Evolutionary conservation across 2,888 invertebrate species (phyloP).

Genomic region (Trisateles emortualis): DNA sequence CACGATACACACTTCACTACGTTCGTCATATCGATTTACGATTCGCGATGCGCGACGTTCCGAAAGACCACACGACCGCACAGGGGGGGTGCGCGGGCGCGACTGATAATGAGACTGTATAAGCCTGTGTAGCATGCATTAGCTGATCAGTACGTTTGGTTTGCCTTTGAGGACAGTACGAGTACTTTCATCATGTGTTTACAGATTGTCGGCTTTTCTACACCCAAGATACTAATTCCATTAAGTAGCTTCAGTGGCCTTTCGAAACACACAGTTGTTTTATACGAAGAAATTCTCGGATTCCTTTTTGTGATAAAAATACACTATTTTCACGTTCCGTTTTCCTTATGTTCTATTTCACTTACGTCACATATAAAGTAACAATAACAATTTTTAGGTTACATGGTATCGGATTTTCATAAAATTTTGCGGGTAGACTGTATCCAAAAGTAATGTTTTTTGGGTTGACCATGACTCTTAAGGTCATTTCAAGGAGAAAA

Average conservation of each 20-base stretch:
- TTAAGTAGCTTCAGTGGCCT: conserved; percentile 16
- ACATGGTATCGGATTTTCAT: neutral
- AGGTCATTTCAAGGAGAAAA: no score
- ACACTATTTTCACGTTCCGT: neutral
- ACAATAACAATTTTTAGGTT: neutral
- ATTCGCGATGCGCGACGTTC: no score
- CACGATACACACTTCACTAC: no score
- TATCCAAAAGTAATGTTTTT: neutral
- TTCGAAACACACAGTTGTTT: conserved; percentile 1
- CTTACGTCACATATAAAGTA: neutral
- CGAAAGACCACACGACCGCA: no score
- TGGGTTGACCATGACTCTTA: no score
- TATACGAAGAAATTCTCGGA: neutral
- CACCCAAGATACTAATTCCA: conserved; percentile 21
- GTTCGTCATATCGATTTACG: no score
- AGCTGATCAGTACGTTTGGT: conserved; percentile 15
- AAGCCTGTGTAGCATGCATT: conserved; percentile 26
- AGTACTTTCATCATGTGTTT: neutral
- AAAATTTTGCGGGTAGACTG: neutral
- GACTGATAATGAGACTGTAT: neutral
- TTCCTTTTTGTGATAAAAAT: conserved; percentile 8
- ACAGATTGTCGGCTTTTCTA: conserved; percentile 13
- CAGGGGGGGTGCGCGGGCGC: no score
- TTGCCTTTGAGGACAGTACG: conserved; percentile 4
- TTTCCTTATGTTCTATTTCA: conserved; percentile 1